Evolutionary conservation across 1,140 invertebrate species (phyloP).

Genomic region (Lepidurus packardi): DNA sequence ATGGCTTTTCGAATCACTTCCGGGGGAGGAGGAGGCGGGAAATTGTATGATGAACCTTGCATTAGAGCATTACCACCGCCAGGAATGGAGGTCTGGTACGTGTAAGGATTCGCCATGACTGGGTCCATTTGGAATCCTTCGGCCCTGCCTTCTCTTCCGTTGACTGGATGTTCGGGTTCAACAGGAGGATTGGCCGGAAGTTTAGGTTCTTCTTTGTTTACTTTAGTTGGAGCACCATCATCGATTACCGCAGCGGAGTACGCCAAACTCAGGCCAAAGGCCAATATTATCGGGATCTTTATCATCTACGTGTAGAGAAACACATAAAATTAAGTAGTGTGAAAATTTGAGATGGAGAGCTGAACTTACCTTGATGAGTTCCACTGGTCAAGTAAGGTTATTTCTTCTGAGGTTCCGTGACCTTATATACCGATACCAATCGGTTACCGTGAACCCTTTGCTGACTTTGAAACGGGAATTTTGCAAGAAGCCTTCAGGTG

Average conservation of each 20-base stretch:
- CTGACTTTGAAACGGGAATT: slow-evolving; percentile 14
- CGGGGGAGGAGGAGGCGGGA: neutral
- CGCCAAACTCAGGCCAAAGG: neutral
- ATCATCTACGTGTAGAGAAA: neutral
- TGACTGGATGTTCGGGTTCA: neutral
- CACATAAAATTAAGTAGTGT: neutral
- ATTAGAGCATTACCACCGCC: neutral
- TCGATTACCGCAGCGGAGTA: neutral
- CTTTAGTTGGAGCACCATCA: neutral
- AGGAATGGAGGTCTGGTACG: neutral
- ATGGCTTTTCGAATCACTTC: slow-evolving; percentile 1
- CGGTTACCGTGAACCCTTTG: neutral
- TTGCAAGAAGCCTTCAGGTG: neutral
- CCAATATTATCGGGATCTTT: neutral
- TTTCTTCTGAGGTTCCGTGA: neutral
- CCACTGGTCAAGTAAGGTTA: slow-evolving; percentile 9
- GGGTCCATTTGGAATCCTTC: neutral
- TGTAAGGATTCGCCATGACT: neutral
- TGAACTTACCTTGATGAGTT: neutral
- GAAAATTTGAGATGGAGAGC: neutral
- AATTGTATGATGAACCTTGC: slow-evolving; percentile 8
- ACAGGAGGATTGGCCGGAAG: neutral
- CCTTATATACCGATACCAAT: slow-evolving; percentile 1
- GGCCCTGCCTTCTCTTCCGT: neutral
- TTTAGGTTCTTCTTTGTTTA: neutral